Conservation (phyloP, 2,113 vertebrate genomes). For the Ivindomyrus marchei region DNA sequence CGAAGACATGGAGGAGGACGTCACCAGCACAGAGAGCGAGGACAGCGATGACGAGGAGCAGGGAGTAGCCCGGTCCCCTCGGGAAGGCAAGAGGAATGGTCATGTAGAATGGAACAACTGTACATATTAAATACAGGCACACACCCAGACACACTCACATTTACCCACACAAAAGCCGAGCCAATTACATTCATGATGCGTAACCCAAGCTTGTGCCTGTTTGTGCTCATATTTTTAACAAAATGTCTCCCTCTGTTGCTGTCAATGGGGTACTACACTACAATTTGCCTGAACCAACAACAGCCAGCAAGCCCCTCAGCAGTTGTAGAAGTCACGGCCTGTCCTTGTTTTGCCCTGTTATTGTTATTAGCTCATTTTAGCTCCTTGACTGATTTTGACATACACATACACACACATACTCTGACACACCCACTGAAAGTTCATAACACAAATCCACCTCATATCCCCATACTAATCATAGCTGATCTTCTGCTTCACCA, state of each 20-base stretch:
- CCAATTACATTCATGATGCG: constrained; percentile 20
- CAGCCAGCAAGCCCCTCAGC: neutral
- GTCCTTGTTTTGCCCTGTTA: neutral
- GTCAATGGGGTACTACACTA: constrained; percentile 35
- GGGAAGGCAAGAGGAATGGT: constrained; percentile 60
- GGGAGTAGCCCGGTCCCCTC: constrained; percentile 47
- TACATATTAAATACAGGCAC: constrained; percentile 65
- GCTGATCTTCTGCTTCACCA: neutral
- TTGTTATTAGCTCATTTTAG: neutral
- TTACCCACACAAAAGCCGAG: neutral
- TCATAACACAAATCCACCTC: neutral
- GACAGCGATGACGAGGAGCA: constrained; percentile 74
- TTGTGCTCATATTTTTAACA: constrained; percentile 32
- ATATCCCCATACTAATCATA: neutral
- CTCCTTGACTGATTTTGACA: neutral
- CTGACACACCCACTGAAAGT: neutral
- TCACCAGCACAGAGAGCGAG: constrained; percentile 77
- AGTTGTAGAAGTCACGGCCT: neutral
- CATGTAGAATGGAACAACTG: constrained; percentile 86
- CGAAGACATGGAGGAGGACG: constrained; percentile 71
- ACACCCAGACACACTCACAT: constrained; percentile 20
- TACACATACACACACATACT: neutral
- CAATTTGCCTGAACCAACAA: neutral
- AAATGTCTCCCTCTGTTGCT: constrained; percentile 55
- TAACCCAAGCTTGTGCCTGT: constrained; percentile 4